Evolutionary conservation across 2,888 invertebrate genomes (phyloP), one percentile per base, ranked within the genome.

Genomic region (Drosophila mayaguana): DNA sequence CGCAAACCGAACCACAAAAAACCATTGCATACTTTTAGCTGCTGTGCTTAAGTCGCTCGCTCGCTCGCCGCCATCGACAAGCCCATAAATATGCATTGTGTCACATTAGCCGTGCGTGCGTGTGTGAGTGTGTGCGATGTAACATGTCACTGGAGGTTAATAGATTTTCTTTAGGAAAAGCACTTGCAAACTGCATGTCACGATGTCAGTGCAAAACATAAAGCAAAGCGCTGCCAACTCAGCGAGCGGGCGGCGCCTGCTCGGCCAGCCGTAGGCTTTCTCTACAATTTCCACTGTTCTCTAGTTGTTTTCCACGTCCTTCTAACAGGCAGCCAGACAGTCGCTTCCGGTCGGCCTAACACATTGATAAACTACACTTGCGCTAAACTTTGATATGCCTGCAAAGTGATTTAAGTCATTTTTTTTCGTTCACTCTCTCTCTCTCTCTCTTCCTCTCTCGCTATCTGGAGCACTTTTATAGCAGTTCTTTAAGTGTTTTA

Each of bases 81-180:
- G 77, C 72, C 68, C 81, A 90, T 89, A 89, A 90, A 91, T 90
- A 89, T 91, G 90, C 91, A 90, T 83, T 89, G 84, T 88, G 88
- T 87, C 84, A 87, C 86, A 89, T 86, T 86, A 88, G 74, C 28
- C 57, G 69, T 54, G 61, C 56, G 69, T 22, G 25, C 51, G 46
- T 20, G 32, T 5, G 40, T 53, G 61, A 51, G 65, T 20, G 32
- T 7, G 40, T 64, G 61, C 67, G 46, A 69, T 56, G 65, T 50
- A 55, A 80, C 75, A 77, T 85, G 90, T 81, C 88, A 82, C 83
- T 83, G 80, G 89, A 88, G 89, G 83, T 90, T 89, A 90, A 91
- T 90, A 90, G 91, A 90, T 89, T 90, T 80, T 75, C 89, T 80
- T 89, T 85, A 81, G 78, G 57, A 53, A 78, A 78, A 71, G 80